Conservation (phyloP, 2,113 vertebrate species). For the Globicephala melas region DNA sequence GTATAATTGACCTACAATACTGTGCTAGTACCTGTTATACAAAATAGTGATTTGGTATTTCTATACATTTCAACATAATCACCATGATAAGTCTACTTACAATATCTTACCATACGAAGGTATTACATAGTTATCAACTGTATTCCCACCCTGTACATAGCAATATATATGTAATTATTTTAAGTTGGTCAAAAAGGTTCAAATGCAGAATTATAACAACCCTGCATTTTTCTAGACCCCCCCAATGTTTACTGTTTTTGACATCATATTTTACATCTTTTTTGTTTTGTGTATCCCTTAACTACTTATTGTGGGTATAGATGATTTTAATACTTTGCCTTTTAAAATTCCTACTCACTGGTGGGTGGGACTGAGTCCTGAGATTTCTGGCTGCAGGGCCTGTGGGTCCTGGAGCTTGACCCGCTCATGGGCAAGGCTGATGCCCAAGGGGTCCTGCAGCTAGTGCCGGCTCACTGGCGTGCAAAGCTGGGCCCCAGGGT, state of each 20-base stretch:
- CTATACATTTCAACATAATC: neutral
- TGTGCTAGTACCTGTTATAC: neutral
- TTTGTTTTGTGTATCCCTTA: neutral
- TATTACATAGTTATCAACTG: neutral
- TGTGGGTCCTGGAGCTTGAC: too few species aligned
- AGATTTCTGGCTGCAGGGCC: too few species aligned
- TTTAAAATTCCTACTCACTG: neutral
- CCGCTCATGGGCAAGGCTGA: too few species aligned
- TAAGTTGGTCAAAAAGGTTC: neutral
- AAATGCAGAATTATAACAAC: neutral
- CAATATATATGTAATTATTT: neutral
- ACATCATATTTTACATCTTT: neutral
- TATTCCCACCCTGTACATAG: neutral
- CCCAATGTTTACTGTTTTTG: neutral
- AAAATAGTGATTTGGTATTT: neutral
- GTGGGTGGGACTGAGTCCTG: too few species aligned
- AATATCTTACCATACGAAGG: neutral
- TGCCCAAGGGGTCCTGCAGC: too few species aligned
- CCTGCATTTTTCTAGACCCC: neutral
- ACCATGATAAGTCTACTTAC: neutral
- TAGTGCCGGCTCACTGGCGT: too few species aligned
- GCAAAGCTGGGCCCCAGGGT: too few species aligned
- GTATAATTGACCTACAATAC: neutral
- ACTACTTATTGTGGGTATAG: neutral
- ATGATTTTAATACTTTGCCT: neutral